Base-by-base conservation (phyloP, 2,113 vertebrate genomes). In the Zosterops japonicus region DNA sequence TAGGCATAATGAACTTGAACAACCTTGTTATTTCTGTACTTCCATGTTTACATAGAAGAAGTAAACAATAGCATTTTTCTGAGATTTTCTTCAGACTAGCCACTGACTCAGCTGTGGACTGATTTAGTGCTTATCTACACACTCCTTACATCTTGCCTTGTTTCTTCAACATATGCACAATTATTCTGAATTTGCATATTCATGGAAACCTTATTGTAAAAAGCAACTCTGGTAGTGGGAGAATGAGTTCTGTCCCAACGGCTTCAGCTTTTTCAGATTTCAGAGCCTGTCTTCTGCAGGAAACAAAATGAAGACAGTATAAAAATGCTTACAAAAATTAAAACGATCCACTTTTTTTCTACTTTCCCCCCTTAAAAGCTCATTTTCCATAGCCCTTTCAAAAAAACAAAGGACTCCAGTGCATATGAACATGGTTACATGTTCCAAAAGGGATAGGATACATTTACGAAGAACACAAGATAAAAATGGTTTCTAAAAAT, bases 401-500 rank as follows among this genome's bases (percentile, higher is more conserved):
- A 69, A 83, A 61, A 49, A 23, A 47, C 11, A 33, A 74, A 71
- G 35, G 5, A n/a, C 23, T 75, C 17, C 12, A 68, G 33, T 47
- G 21, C 33, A 50, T 59, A 57, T 7, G 44, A 76, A 71, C 31
- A 53, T 24, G 47, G 23, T 39, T 74, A 83, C 31, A 74, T 8
- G 23, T 60, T 94, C 47, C 68, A 81, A 83, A 74, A 86, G 14
- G 29, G 36, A 74, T 5, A 76, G 59, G 42, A 33, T 46, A 83
- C 42, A 61, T 47, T 88, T 55, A 74, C 5, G 2, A 65, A 80
- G 63, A 93, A 74, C 9, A 33, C 47, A 74, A 75, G 28, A 72
- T 28, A 76, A 89, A 71, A 92, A 25, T 36, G 4, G 50, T 71
- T 93, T 83, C 93, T 94, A 95, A 93, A 92, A 95, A 89, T 94